A percentile compares a stretch with the other conserved stretches of the same genome.
These are phyloP conservation scores for Gymnocypris eckloni DNA, from an alignment of 2,797 vertebrate genomes.

Conservation along the genomic window DNA sequence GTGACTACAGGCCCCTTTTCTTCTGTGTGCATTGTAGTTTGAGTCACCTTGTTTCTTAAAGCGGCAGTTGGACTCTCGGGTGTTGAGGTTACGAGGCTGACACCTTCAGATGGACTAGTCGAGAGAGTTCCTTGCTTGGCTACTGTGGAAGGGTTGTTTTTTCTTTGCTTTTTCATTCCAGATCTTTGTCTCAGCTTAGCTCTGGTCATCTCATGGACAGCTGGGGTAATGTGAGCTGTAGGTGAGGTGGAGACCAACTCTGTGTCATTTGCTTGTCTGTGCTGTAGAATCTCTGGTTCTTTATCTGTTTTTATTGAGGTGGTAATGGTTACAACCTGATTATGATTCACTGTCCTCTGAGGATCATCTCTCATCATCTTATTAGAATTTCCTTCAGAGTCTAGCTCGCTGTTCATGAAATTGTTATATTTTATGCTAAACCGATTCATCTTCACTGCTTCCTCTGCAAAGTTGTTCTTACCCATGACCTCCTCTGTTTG, in stretches of 20 bases:
- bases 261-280: constrained; percentile 9
- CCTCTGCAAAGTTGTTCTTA: constrained; percentile 55
- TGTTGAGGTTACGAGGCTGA: constrained; percentile 31
- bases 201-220: constrained; percentile 47
- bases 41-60: constrained; percentile 44
- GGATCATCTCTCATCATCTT: constrained; percentile 80
- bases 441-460: constrained; percentile 51
- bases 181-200: constrained; percentile 52
- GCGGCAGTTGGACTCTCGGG: constrained; percentile 40
- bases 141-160: constrained; percentile 42
- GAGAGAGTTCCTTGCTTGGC: constrained; percentile 29
- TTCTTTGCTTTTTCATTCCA: constrained; percentile 61
- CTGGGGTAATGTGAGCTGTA: not conserved
- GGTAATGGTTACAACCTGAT: constrained; percentile 21
- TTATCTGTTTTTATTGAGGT: constrained; percentile 41
- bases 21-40: constrained; percentile 47
- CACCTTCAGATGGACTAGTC: constrained; percentile 35
- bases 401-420: constrained; percentile 53
- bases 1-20: constrained; percentile 58
- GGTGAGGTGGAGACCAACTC: constrained; percentile 27
- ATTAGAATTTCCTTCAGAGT: constrained; percentile 69
- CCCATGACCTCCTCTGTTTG: constrained; percentile 61
- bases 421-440: constrained; percentile 55
- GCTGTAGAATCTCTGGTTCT: constrained; percentile 43
- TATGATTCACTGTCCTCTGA: constrained; percentile 59